phyloP scores from a whole-genome alignment of 2,888 invertebrate species.

The Patella ulyssiponensis region DNA sequence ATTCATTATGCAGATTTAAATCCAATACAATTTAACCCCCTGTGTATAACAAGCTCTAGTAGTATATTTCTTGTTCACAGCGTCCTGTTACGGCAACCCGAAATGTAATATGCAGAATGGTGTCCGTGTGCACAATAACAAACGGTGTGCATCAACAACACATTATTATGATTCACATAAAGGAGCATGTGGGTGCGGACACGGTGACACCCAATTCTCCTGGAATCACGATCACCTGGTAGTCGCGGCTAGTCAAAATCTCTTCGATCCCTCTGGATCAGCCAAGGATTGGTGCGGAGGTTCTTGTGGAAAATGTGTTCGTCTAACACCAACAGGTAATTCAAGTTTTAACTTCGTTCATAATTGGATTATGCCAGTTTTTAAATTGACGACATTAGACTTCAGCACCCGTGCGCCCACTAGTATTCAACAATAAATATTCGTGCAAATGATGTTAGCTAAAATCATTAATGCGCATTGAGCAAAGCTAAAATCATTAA shows the following conservation, averaged over 20 bases:
- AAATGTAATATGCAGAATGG: conserved; percentile 31
- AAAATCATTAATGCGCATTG: no score
- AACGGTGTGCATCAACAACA: conserved; percentile 59
- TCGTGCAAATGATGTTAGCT: no score
- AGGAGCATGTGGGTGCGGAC: conserved; percentile 55
- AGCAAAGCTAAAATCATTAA: no score
- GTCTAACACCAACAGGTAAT: conserved; percentile 57
- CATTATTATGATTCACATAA: conserved; percentile 55
- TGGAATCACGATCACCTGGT: conserved; percentile 51
- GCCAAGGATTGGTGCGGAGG: conserved; percentile 48
- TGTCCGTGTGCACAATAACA: conserved; percentile 46
- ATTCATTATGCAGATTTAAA: no score
- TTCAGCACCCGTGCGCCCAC: no score
- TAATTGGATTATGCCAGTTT: no score
- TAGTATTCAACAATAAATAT: no score
- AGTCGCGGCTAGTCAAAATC: conserved; percentile 51
- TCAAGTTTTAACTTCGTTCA: no score
- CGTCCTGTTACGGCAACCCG: not conserved
- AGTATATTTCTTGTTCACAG: not conserved
- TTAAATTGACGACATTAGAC: no score
- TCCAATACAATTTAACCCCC: no score
- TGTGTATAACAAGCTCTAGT: no score
- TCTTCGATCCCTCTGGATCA: conserved; percentile 38
- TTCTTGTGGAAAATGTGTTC: conserved; percentile 54
- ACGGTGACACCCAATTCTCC: conserved; percentile 40